Percentiles rank a stretch among this genome's conserved stretches.
phyloP scores from a whole-genome alignment of 2,888 invertebrate species.

The Cheilosia vulpina region DNA sequence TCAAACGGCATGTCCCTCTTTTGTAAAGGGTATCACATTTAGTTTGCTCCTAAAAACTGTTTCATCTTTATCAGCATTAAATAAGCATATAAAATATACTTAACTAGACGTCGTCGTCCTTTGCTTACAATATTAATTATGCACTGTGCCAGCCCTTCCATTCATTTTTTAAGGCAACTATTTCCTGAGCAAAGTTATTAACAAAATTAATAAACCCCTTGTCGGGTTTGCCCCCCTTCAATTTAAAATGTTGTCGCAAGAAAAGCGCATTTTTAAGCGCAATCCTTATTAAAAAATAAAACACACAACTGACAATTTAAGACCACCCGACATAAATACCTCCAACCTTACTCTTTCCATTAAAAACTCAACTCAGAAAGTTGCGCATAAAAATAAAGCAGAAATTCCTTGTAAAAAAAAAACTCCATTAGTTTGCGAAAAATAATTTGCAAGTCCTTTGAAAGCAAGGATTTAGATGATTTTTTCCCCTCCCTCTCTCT shows the following conservation, averaged over 20 bases:
- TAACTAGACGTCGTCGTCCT: no score
- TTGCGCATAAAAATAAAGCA: slow-evolving; percentile 29
- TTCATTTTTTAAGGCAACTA: no score
- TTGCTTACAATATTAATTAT: no score
- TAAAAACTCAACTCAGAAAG: slow-evolving; percentile 7
- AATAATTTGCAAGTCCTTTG: slow-evolving; percentile 28
- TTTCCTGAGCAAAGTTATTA: background rate
- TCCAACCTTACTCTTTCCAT: slow-evolving; percentile 26
- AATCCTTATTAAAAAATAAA: slow-evolving; percentile 62
- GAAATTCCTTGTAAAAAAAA: slow-evolving; percentile 40
- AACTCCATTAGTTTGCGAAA: slow-evolving; percentile 21
- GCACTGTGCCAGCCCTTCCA: no score
- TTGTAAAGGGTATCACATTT: no score
- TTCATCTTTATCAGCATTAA: no score
- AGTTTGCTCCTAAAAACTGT: no score
- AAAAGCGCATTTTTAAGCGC: slow-evolving; percentile 25
- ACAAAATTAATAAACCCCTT: background rate
- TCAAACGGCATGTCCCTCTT: no score
- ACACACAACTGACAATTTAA: slow-evolving; percentile 34
- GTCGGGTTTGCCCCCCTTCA: no score
- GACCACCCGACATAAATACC: slow-evolving; percentile 1
- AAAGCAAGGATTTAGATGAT: slow-evolving; percentile 57
- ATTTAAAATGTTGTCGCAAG: background rate
- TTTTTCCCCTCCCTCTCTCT: background rate
- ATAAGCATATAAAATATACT: no score